These are phyloP conservation scores for Palloptera scutellata DNA, from an alignment of 2,888 invertebrate species.

Conservation along the genomic window DNA sequence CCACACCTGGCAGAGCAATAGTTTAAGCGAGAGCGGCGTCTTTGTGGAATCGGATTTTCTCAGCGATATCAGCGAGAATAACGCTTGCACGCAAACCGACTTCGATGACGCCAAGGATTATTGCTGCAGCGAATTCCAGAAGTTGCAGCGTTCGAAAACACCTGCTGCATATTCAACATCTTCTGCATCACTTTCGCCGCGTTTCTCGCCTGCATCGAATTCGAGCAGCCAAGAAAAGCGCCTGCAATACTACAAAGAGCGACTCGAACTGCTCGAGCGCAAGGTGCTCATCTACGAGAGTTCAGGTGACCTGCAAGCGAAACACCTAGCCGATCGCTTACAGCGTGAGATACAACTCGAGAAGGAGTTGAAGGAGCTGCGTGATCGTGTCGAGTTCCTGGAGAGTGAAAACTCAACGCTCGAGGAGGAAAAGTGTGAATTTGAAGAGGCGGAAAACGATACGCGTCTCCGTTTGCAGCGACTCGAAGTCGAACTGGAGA, in stretches of 20 bases:
- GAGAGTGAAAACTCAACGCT: constrained; percentile 71
- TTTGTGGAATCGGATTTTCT: constrained; percentile 71
- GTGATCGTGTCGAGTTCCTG: constrained; percentile 68
- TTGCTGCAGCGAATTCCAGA: constrained; percentile 69
- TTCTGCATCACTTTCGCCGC: constrained; percentile 28
- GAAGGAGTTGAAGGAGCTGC: constrained; percentile 64
- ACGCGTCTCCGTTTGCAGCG: constrained; percentile 67
- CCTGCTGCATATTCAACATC: constrained; percentile 34
- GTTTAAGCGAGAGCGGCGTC: constrained; percentile 78
- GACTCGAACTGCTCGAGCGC: constrained; percentile 71
- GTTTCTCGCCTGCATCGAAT: constrained; percentile 34
- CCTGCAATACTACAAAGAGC: constrained; percentile 73
- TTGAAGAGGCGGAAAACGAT: constrained; percentile 80
- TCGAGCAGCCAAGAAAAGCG: constrained; percentile 66
- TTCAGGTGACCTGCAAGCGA: constrained; percentile 70
- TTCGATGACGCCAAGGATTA: constrained; percentile 67
- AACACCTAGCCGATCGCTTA: constrained; percentile 70
- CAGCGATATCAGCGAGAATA: constrained; percentile 45
- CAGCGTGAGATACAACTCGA: constrained; percentile 71
- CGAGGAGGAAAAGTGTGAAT: constrained; percentile 77
- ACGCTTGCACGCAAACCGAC: constrained; percentile 65
- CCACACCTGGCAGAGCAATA: constrained; percentile 61
- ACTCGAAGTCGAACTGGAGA: constrained; percentile 72
- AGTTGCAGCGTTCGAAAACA: constrained; percentile 54
- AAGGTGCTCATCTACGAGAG: constrained; percentile 74